These are phyloP conservation scores for Hirudo medicinalis DNA, from an alignment of 1,140 invertebrate species.

Conservation along the genomic window DNA sequence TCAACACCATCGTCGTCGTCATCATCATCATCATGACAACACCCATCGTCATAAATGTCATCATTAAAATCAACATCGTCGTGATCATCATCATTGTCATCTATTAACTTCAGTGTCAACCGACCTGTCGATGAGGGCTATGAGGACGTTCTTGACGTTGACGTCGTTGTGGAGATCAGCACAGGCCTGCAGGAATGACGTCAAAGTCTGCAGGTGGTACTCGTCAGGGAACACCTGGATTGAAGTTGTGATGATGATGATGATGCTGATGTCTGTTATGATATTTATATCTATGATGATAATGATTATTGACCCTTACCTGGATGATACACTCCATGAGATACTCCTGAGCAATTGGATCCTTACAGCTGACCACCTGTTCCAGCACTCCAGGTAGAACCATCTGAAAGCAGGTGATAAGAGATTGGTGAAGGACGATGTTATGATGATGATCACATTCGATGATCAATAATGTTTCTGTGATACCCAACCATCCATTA, in stretches of 20 bases:
- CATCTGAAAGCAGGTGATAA: slow-evolving; percentile 24
- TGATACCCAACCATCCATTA: not conserved
- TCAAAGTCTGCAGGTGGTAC: slow-evolving; percentile 88
- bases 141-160: slow-evolving; percentile 96
- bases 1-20: too few species aligned
- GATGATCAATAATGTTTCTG: not conserved
- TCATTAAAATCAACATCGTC: too few species aligned
- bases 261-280: not conserved
- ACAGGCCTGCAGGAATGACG: slow-evolving; percentile 88
- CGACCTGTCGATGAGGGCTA: slow-evolving; percentile 84
- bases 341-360: slow-evolving; percentile 98
- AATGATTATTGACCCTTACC: slow-evolving; percentile 43
- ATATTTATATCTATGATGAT: not conserved
- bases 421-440: not conserved
- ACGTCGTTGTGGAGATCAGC: slow-evolving; percentile 86
- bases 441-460: too few species aligned
- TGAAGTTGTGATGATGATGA: not conserved
- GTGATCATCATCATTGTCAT: too few species aligned
- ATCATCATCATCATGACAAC: too few species aligned
- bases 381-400: slow-evolving; percentile 39
- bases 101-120: too few species aligned
- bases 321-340: slow-evolving; percentile 99
- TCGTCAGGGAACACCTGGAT: slow-evolving; percentile 90
- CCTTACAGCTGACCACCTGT: slow-evolving; percentile 73
- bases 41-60: too few species aligned